Evolutionary conservation across 1,140 invertebrate species (phyloP).

Genomic region (Leptoteleia sp.): DNA sequence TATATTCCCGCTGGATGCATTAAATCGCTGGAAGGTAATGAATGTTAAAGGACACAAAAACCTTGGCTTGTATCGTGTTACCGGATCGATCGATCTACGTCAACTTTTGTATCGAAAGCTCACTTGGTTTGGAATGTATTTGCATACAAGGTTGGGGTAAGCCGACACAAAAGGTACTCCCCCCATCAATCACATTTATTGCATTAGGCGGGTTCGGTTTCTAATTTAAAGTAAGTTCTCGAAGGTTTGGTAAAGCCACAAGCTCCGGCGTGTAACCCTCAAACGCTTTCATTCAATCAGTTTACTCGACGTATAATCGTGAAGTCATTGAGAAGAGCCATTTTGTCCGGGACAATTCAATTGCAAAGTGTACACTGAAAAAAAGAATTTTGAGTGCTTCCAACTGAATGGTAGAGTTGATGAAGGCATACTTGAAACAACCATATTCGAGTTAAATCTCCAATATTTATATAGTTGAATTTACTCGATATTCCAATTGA

Average conservation of each 20-base stretch:
- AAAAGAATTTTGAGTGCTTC: too few relatives aligned
- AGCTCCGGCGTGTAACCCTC: neutral
- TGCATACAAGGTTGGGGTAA: slow-evolving; percentile 42
- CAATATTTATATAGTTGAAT: too few relatives aligned
- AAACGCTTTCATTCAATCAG: slow-evolving; percentile 15
- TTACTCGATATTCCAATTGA: too few relatives aligned
- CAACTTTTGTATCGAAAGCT: slow-evolving; percentile 54
- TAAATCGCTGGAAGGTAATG: slow-evolving; percentile 24
- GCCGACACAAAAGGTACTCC: slow-evolving; percentile 19
- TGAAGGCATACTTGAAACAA: too few relatives aligned
- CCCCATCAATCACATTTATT: slow-evolving; percentile 29
- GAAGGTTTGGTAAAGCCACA: neutral
- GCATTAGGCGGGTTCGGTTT: slow-evolving; percentile 32
- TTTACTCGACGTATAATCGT: neutral
- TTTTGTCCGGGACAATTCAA: neutral
- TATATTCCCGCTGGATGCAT: slow-evolving; percentile 12
- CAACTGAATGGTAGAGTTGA: too few relatives aligned
- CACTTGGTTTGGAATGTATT: slow-evolving; percentile 57
- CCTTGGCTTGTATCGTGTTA: slow-evolving; percentile 31
- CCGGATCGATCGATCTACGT: slow-evolving; percentile 44
- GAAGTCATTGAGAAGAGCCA: neutral
- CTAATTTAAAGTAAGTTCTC: slow-evolving; percentile 8
- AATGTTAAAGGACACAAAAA: slow-evolving; percentile 39
- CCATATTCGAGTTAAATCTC: too few relatives aligned
- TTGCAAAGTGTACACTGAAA: slow-evolving; percentile 1